These are phyloP conservation scores for Epinotia demarniana DNA, from an alignment of 2,888 invertebrate genomes.

Conservation along the genomic window DNA sequence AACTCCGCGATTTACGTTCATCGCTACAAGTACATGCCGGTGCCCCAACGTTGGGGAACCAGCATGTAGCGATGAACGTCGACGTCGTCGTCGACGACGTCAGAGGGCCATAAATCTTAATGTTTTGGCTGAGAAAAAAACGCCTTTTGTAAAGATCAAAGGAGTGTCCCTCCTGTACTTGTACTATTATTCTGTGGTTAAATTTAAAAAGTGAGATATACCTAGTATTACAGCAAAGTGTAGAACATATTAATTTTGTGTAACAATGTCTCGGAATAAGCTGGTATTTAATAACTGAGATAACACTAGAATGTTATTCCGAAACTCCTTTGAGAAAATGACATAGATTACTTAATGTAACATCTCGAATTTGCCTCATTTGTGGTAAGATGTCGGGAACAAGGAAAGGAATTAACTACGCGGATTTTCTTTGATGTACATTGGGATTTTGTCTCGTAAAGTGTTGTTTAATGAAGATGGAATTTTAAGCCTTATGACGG, in stretches of 20 bases:
- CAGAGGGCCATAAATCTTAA: too few species aligned
- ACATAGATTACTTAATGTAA: slow-evolving; percentile 52
- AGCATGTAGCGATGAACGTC: too few species aligned
- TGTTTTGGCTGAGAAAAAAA: too few species aligned
- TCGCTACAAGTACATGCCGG: too few species aligned
- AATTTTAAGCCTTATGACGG: slow-evolving; percentile 21
- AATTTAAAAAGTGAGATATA: too few species aligned
- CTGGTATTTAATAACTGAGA: slow-evolving; percentile 53
- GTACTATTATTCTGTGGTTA: too few species aligned
- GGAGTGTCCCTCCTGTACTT: too few species aligned
- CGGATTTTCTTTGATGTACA: slow-evolving; percentile 43
- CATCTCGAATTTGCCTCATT: slow-evolving; percentile 38
- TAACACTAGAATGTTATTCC: slow-evolving; percentile 2
- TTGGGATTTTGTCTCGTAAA: slow-evolving; percentile 29
- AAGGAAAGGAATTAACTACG: slow-evolving; percentile 40
- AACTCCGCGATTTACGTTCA: too few species aligned
- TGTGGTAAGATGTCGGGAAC: slow-evolving; percentile 35
- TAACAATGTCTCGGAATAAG: slow-evolving; percentile 44
- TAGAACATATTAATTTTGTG: neutral
- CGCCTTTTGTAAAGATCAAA: too few species aligned
- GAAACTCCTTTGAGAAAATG: slow-evolving; percentile 39
- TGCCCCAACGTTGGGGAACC: too few species aligned
- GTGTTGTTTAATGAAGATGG: slow-evolving; percentile 17
- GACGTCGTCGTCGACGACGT: too few species aligned
- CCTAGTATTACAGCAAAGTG: neutral